Evolutionary conservation across 1,140 invertebrate species (phyloP), one percentile per base, ranked within the genome.

Genomic region (Mya arenaria): DNA sequence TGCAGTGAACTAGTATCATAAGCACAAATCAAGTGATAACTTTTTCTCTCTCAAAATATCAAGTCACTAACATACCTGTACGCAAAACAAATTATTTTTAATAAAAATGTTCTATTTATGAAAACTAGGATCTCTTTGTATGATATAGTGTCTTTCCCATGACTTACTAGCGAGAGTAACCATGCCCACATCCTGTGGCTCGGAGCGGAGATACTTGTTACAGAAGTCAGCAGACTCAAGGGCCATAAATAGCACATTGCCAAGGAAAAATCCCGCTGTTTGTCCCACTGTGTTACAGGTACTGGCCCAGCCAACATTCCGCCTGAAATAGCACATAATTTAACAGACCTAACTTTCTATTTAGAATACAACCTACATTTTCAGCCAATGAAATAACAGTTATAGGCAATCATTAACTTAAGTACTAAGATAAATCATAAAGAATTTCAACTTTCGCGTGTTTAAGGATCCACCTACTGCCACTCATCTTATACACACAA

Each of bases 221-320:
- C 97, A 99, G 93, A 99, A 99, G 89, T 97, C 96, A 41, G 97
- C 94, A 10, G 98, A 99, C 93, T 99, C 98, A n/a, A 99, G 92
- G 0, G 98, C 97, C 89, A 99, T 95, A 92, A 99, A 99, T 15
- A 99, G 93, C 3, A 99, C 97, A 94, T 99, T 99, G 48, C 99
- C 99, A 1, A 99, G 93, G 90, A 99, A 99, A 93, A 97, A 99
- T 0, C 99, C 99, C 73, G 97, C 96, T 0, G 98, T 99, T 94
- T 99, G 99, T 23, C 99, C 99, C 13, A 99, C 98, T 88, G 97
- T 97, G 90, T 99, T 99, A 92, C 99, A 99, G 0, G 98, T 99
- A 15, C 98, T 99, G 10, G 99, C 99, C 94, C 99, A 98, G n/a
- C 97, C 98, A 39, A 99, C 97, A 94, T 99, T 99, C 71, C 92